Percentiles rank a stretch among this genome's conserved stretches.
Evolutionary conservation across 2,888 invertebrate genomes (phyloP).

Genomic region (Eumacrocentrus americanus): DNA sequence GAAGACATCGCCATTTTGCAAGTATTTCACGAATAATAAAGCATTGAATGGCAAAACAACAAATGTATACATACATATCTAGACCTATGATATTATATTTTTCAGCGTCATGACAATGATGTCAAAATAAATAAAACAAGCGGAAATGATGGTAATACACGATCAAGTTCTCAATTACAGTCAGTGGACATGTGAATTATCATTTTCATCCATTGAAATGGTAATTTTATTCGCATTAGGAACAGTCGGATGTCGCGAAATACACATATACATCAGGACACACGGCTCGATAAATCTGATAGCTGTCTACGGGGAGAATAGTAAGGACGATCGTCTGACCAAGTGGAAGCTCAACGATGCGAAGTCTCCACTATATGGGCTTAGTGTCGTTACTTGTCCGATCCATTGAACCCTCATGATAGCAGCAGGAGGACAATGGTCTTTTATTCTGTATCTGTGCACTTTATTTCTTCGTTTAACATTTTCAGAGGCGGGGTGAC

Average conservation of each 20-base stretch:
- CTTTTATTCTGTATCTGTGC: not conserved
- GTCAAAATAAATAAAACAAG: too few species aligned
- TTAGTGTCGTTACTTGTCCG: conserved; percentile 1
- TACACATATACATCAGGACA: conserved; percentile 2
- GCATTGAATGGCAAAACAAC: too few species aligned
- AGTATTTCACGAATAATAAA: not conserved
- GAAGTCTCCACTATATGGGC: not conserved
- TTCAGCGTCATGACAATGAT: too few species aligned
- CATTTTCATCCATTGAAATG: conserved; percentile 2
- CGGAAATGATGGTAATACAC: too few species aligned
- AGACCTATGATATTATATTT: too few species aligned
- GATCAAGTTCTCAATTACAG: too few species aligned
- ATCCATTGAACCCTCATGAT: not conserved
- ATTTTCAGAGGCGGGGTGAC: not conserved
- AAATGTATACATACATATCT: too few species aligned
- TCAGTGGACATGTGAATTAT: too few species aligned
- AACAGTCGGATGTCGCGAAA: conserved; percentile 2
- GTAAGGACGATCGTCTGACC: not conserved
- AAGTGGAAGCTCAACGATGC: conserved; percentile 5
- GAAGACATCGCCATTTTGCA: not conserved
- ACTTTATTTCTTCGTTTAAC: not conserved
- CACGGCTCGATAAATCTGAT: conserved; percentile 14
- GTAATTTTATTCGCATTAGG: conserved; percentile 20
- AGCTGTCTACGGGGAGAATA: not conserved
- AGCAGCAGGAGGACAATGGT: not conserved